phyloP scores from a whole-genome alignment of 37 sponge, comb jelly and placozoan species.

The Spongilla lacustris region DNA sequence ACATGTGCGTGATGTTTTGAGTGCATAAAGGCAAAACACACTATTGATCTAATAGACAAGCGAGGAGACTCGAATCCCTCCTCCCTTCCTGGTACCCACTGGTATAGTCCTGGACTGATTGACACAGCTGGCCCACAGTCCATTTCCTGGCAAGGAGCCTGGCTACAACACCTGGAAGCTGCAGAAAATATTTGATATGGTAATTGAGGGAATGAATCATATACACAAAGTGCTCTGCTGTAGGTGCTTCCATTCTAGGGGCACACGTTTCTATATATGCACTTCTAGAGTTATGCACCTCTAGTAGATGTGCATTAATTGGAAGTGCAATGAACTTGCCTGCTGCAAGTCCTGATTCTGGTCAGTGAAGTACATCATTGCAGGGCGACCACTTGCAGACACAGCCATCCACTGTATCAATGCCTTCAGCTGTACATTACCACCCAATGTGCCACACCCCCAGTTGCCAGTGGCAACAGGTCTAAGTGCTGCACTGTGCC shows the following conservation, averaged over 20 bases:
- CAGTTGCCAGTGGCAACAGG: slow-evolving; percentile 90
- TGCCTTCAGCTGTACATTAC: slow-evolving; percentile 80
- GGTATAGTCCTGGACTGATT: slow-evolving; percentile 19
- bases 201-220: not conserved
- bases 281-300: too few relatives aligned
- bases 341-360: slow-evolving; percentile 39
- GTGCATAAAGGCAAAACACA: not conserved
- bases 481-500: slow-evolving; percentile 35
- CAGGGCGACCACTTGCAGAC: slow-evolving; percentile 71
- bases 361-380: slow-evolving; percentile 68
- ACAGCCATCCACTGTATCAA: slow-evolving; percentile 83
- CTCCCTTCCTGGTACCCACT: not conserved
- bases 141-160: slow-evolving; percentile 6
- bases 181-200: not conserved
- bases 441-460: slow-evolving; percentile 70
- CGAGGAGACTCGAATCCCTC: not conserved
- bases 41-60: not conserved
- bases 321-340: slow-evolving; percentile 20
- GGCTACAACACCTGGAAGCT: slow-evolving; percentile 12
- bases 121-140: slow-evolving; percentile 24
- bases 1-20: not conserved
- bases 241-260: too few relatives aligned
- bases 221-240: not conserved
- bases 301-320: slow-evolving; percentile 15
- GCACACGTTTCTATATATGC: too few relatives aligned